Evolutionary conservation across 2,113 vertebrate species (phyloP).

Genomic region (Peromyscus maniculatus): DNA sequence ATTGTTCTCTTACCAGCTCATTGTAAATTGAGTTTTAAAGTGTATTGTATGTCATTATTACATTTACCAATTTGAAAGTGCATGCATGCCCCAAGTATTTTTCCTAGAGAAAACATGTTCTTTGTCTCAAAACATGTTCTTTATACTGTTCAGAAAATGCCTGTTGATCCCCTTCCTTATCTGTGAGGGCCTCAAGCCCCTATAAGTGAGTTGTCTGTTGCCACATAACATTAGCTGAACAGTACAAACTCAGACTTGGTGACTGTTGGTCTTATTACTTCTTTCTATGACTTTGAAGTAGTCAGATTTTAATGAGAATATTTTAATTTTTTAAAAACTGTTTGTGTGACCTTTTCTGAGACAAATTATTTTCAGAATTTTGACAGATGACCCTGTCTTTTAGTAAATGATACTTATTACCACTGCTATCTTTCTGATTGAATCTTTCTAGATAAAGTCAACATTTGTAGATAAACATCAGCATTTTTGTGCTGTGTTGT

Average conservation of each 20-base stretch:
- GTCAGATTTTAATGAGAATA: not conserved
- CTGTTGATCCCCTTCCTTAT: not conserved
- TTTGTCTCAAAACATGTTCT: not conserved
- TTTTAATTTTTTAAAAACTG: not conserved
- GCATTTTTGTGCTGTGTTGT: not conserved
- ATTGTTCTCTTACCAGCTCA: not conserved
- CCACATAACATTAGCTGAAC: not conserved
- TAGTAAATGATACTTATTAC: not conserved
- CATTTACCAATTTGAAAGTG: not conserved
- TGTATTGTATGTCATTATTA: not conserved
- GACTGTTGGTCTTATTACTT: not conserved
- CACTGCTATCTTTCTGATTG: not conserved
- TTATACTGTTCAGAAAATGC: not conserved
- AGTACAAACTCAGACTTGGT: not conserved
- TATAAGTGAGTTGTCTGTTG: not conserved
- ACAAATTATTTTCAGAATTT: not conserved
- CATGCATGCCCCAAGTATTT: not conserved
- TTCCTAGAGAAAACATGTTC: not conserved
- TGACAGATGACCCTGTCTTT: not conserved
- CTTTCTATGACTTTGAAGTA: not conserved
- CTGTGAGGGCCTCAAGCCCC: not conserved
- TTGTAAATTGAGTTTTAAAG: not conserved
- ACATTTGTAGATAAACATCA: not conserved
- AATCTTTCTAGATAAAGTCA: not conserved
- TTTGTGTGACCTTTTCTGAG: slow-evolving; percentile 27